Conservation (phyloP, 2,888 invertebrate species). For the Hypselothyrea guttata region DNA sequence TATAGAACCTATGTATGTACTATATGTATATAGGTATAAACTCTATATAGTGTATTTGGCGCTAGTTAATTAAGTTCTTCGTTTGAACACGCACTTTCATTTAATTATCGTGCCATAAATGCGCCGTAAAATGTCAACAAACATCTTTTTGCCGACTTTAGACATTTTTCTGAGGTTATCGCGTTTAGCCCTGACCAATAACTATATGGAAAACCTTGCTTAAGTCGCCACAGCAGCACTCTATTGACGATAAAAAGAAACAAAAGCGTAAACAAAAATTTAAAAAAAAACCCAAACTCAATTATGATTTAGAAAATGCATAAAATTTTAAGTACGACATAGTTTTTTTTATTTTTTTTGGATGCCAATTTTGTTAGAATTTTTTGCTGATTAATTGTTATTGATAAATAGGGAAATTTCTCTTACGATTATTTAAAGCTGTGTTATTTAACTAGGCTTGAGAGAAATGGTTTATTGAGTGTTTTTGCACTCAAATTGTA, state of each 20-base stretch:
- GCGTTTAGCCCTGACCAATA: slow-evolving; percentile 19
- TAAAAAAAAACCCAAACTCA: neutral
- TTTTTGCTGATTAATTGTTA: slow-evolving; percentile 1
- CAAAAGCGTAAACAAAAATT: too few species aligned
- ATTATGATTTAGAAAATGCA: neutral
- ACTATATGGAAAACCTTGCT: slow-evolving; percentile 5
- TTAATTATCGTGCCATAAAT: slow-evolving; percentile 7
- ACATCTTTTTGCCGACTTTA: slow-evolving; percentile 10
- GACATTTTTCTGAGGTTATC: slow-evolving; percentile 9
- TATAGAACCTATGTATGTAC: too few species aligned
- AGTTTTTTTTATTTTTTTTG: neutral
- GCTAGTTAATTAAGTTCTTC: slow-evolving; percentile 4
- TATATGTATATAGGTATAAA: too few species aligned
- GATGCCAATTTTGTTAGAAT: too few species aligned
- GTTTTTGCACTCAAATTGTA: too few species aligned
- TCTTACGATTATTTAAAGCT: too few species aligned
- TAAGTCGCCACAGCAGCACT: too few species aligned
- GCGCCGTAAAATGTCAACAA: slow-evolving; percentile 14
- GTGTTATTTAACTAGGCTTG: too few species aligned
- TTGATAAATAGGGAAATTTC: neutral
- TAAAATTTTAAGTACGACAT: neutral
- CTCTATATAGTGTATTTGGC: too few species aligned
- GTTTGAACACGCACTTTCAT: slow-evolving; percentile 9
- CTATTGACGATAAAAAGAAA: too few species aligned
- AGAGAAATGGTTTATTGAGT: neutral